A percentile compares a stretch with the other conserved stretches of the same genome.
Evolutionary conservation across 2,888 invertebrate species (phyloP).

Genomic region (Agrochola circellaris): DNA sequence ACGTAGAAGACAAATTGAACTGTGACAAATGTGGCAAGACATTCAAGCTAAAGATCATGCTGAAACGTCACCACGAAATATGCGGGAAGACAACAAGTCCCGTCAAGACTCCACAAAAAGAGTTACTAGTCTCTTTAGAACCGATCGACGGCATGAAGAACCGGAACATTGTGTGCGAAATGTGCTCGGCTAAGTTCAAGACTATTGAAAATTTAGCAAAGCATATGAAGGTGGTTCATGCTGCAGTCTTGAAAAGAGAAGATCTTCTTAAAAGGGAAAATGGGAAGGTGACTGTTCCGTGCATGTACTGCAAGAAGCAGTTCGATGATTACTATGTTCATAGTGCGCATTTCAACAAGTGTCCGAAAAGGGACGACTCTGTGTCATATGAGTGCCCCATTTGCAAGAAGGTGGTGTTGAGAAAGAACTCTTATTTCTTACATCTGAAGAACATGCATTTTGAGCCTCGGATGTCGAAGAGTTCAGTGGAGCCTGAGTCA

Average conservation of each 20-base stretch:
- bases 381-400: slow-evolving; percentile 77
- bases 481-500: slow-evolving; percentile 43
- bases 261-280: slow-evolving; percentile 54
- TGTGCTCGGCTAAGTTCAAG: slow-evolving; percentile 83
- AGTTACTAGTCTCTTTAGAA: slow-evolving; percentile 81
- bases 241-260: slow-evolving; percentile 77
- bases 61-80: slow-evolving; percentile 83
- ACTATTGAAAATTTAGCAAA: slow-evolving; percentile 81
- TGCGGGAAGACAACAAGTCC: slow-evolving; percentile 72
- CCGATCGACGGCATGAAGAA: slow-evolving; percentile 77
- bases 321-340: slow-evolving; percentile 82
- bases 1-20: slow-evolving; percentile 79
- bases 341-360: slow-evolving; percentile 78
- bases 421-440: slow-evolving; percentile 76
- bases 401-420: slow-evolving; percentile 76
- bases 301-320: slow-evolving; percentile 78
- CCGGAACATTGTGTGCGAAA: slow-evolving; percentile 77
- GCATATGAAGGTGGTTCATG: slow-evolving; percentile 84
- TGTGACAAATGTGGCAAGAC: slow-evolving; percentile 84
- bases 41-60: slow-evolving; percentile 88
- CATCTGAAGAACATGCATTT: slow-evolving; percentile 83
- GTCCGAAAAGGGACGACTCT: slow-evolving; percentile 75
- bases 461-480: slow-evolving; percentile 64
- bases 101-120: slow-evolving; percentile 76
- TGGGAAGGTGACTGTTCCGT: slow-evolving; percentile 75